These are phyloP conservation scores for Theonella swinhoei DNA, from an alignment of 37 sponge, comb jelly and placozoan species.

Conservation along the genomic window DNA sequence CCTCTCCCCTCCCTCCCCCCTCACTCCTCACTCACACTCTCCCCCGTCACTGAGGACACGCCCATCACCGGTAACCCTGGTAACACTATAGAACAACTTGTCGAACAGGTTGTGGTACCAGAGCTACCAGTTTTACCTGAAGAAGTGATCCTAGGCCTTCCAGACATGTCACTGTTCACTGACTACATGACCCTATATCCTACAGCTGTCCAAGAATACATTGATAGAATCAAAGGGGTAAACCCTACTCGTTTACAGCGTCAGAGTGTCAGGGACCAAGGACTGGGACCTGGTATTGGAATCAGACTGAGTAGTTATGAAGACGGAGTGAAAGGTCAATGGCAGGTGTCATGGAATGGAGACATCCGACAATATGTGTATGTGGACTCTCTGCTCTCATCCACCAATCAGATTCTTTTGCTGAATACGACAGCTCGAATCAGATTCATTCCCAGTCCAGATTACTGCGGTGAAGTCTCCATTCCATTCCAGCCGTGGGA, in stretches of 20 bases:
- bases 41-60: conserved; percentile 48
- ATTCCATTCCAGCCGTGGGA: conserved; percentile 74
- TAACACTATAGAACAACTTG: conserved; percentile 34
- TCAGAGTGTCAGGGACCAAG: conserved; percentile 1
- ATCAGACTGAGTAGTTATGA: conserved; percentile 25
- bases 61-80: conserved; percentile 45
- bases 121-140: conserved; percentile 28
- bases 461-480: conserved; percentile 62
- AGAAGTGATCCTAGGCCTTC: conserved; percentile 46
- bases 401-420: conserved; percentile 23
- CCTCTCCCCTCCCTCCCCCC: conserved; percentile 34
- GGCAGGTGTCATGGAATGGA: conserved; percentile 78
- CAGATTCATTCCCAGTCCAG: conserved; percentile 56
- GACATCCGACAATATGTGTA: conserved; percentile 39
- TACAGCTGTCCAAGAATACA: conserved; percentile 24
- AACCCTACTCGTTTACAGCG: conserved; percentile 44
- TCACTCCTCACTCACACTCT: conserved; percentile 15
- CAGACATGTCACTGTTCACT: conserved; percentile 24
- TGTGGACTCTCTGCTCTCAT: conserved; percentile 22
- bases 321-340: conserved; percentile 23
- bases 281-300: conserved; percentile 63
- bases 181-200: conserved; percentile 19
- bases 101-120: conserved; percentile 28
- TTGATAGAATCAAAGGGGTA: conserved; percentile 18
- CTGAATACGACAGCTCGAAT: conserved; percentile 58